Conservation (phyloP, 2,888 invertebrate genomes). For the Rhagonycha lutea region DNA sequence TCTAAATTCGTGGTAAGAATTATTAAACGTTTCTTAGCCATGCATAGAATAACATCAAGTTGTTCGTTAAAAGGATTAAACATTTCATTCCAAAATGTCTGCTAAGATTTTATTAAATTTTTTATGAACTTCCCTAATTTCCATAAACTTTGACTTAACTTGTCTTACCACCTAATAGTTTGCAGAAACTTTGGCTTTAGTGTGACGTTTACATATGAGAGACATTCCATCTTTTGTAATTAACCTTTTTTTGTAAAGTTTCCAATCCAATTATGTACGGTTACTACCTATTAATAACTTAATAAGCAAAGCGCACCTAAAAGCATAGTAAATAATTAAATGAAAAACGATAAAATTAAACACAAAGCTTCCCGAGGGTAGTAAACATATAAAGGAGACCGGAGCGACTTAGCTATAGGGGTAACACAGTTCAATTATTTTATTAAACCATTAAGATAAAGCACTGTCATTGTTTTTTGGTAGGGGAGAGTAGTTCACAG, state of each 20-base stretch:
- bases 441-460: too few relatives aligned
- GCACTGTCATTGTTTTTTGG: too few relatives aligned
- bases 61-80: not conserved
- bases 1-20: conserved; percentile 1
- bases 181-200: not conserved
- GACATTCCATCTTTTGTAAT: not conserved
- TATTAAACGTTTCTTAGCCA: not conserved
- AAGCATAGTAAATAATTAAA: not conserved
- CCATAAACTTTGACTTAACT: not conserved
- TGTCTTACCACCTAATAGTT: not conserved
- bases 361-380: not conserved
- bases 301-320: not conserved
- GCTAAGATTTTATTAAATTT: not conserved
- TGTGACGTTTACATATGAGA: not conserved
- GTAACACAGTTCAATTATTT: not conserved
- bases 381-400: not conserved
- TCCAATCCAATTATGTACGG: not conserved
- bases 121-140: not conserved
- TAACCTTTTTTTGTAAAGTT: not conserved
- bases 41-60: not conserved
- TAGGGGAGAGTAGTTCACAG: too few relatives aligned
- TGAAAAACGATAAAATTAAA: not conserved
- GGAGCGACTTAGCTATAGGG: not conserved
- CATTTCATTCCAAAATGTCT: not conserved
- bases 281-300: not conserved